Evolutionary conservation across 2,797 vertebrate species (phyloP), one percentile per base, ranked within the genome.

Genomic region (Ara ararauna): DNA sequence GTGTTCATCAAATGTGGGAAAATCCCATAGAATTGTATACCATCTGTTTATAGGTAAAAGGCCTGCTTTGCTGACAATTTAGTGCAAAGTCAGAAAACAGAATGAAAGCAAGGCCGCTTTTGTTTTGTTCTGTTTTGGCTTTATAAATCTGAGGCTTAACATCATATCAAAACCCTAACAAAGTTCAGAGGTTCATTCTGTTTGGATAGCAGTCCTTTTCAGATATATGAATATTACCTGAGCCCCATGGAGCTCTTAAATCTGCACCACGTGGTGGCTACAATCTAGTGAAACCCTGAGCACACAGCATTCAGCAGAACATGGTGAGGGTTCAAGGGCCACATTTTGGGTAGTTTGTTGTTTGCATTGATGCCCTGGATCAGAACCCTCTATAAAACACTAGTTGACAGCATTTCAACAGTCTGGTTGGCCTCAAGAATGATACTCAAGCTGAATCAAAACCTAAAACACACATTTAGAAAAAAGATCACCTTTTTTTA

Each of bases 1-100:
- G 45, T 75, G 77, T 87, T 94, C 93, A 92, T 94, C 90, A 85
- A 93, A 95, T 78, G 81, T 87, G 90, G 94, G 91, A 95, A 95
- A 94, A 97, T 68, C 93, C 72, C 53, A 45, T 40, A 34, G 95
- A 94, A 68, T 72, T 32, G 22, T 68, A 81, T 90, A 60, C 93
- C 96, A 95, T 95, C 94, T 96, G 90, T 90, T 95, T 87, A 85
- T 60, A 87, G 72, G 71, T 58, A 95, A 77, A 82, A 94, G 47
- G 51, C 24, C 74, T 92, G 77, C 77, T 94, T 68, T 82, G 83
- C 94, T 95, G 81, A 91, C 67, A 87, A 53, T 74, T 67, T 42
- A 62, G 45, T 34, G 80, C 38, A 89, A 87, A 90, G 82, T 87
- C 90, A 75, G 83, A 87, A 50, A 79, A 22, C 5, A 53, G 80